A percentile compares a stretch with the other conserved stretches of the same genome.
phyloP scores from a whole-genome alignment of 2,888 invertebrate species.

The Hetaerina titia region DNA sequence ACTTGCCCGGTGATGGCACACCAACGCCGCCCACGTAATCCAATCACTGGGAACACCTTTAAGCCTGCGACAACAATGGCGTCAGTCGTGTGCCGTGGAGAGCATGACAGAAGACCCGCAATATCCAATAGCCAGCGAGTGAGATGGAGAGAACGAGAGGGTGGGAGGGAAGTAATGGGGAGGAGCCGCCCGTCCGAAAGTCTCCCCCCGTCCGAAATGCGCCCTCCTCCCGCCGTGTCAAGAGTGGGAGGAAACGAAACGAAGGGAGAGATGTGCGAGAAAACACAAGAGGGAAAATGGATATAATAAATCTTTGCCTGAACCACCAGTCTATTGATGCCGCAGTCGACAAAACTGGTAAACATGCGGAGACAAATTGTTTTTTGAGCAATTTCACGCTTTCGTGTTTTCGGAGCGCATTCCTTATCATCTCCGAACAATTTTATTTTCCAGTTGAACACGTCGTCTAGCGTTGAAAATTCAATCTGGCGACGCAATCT shows the following conservation, averaged over 20 bases:
- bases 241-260: background rate
- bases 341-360: too few species aligned
- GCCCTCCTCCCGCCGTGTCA: background rate
- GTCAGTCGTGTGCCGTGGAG: slow-evolving; percentile 38
- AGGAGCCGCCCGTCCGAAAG: background rate
- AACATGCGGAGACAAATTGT: background rate
- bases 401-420: background rate
- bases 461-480: too few species aligned
- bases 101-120: slow-evolving; percentile 45
- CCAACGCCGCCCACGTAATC: slow-evolving; percentile 30
- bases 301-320: background rate
- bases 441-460: background rate
- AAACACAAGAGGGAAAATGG: background rate
- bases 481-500: too few species aligned
- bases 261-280: background rate
- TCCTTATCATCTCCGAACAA: background rate
- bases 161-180: background rate
- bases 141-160: background rate
- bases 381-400: background rate
- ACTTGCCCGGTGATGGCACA: slow-evolving; percentile 16
- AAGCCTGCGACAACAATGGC: slow-evolving; percentile 45
- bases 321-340: too few species aligned
- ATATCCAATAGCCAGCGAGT: slow-evolving; percentile 54
- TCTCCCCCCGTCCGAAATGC: slow-evolving; percentile 17
- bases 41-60: slow-evolving; percentile 52